Evolutionary conservation across 2,113 vertebrate genomes (phyloP).

Genomic region (Thymallus thymallus): DNA sequence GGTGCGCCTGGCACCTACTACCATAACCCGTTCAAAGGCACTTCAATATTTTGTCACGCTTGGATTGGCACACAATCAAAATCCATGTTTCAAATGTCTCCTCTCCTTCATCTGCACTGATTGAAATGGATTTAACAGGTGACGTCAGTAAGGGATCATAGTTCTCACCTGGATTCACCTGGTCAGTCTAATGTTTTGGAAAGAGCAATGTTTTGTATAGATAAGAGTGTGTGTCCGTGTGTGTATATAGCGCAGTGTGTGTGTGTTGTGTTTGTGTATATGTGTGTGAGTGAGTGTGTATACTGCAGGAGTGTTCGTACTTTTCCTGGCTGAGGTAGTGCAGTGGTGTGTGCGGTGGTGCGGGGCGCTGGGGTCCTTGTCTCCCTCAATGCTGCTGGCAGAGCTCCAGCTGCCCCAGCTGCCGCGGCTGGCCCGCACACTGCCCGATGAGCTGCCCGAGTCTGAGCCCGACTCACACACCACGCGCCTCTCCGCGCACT

Average conservation of each 20-base stretch:
- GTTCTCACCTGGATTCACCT: too few relatives aligned
- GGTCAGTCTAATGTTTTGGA: too few relatives aligned
- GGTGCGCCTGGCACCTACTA: too few relatives aligned
- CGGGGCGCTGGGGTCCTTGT: conserved; percentile 75
- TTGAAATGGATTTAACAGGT: too few relatives aligned
- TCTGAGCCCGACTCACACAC: conserved; percentile 93
- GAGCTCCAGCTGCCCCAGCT: conserved; percentile 99
- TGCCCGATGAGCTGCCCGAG: conserved; percentile 89
- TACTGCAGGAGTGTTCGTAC: conserved; percentile 65
- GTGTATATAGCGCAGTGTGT: not conserved
- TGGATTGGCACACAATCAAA: too few relatives aligned
- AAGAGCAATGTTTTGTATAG: too few relatives aligned
- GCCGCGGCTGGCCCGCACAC: conserved; percentile 89
- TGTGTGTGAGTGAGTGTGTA: not conserved
- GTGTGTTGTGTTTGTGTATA: not conserved
- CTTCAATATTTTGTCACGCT: too few relatives aligned
- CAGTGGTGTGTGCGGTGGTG: conserved; percentile 56
- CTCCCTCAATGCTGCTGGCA: conserved; percentile 90
- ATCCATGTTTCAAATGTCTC: too few relatives aligned
- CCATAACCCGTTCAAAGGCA: too few relatives aligned
- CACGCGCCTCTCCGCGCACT: conserved; percentile 77
- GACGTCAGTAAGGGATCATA: too few relatives aligned
- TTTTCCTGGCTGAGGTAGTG: conserved; percentile 73
- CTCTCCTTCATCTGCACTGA: too few relatives aligned
- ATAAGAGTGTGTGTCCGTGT: not conserved